phyloP scores from a whole-genome alignment of 2,113 vertebrate species.

The Hyperoodon ampullatus region DNA sequence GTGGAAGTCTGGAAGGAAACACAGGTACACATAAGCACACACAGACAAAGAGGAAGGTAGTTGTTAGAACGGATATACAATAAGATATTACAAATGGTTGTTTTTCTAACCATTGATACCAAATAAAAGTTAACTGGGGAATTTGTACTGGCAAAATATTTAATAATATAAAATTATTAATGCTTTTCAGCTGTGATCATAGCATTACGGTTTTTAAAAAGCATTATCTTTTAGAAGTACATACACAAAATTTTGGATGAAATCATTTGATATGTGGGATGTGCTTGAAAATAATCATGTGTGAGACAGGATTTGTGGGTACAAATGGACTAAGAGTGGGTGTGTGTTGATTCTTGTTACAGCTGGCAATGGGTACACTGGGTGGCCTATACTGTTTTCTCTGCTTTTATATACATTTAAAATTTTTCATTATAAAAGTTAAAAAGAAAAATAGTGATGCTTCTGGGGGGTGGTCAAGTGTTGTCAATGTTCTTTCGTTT shows the following conservation, averaged over 20 bases:
- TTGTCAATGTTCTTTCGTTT: not conserved
- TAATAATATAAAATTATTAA: slow-evolving; percentile 17
- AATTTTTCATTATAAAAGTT: not conserved
- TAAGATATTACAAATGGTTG: not conserved
- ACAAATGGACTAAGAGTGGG: not conserved
- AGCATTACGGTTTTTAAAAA: not conserved
- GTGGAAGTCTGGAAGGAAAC: not conserved
- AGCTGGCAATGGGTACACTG: rapidly evolving
- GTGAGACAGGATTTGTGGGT: not conserved
- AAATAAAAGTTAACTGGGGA: not conserved
- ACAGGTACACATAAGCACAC: not conserved
- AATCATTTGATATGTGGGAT: not conserved
- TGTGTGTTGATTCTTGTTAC: not conserved
- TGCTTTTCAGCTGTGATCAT: not conserved
- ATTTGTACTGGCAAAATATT: not conserved
- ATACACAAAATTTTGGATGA: not conserved
- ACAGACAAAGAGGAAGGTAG: not conserved
- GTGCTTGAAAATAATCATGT: not conserved
- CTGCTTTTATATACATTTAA: not conserved
- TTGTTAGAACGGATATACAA: not conserved
- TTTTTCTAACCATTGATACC: not conserved
- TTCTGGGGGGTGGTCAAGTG: not conserved
- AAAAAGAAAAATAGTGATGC: not conserved
- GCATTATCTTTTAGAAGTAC: not conserved
- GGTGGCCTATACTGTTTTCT: not conserved